A percentile compares a stretch with the other conserved stretches of the same genome.
Conservation (phyloP, 2,113 vertebrate species). For the Anguilla japonica region DNA sequence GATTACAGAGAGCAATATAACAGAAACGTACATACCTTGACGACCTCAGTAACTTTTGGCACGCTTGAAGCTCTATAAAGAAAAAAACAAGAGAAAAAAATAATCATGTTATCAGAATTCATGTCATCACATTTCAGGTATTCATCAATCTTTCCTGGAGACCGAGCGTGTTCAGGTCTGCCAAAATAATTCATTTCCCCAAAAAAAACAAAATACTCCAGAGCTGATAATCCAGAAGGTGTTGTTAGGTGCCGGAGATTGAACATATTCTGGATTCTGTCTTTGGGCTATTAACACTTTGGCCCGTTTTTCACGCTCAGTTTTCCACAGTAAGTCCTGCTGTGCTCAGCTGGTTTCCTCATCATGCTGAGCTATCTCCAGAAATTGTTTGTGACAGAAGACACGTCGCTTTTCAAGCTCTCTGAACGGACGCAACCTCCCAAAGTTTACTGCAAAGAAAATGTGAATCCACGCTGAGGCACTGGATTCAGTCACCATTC, state of each 20-base stretch:
- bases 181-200: neutral
- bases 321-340: neutral
- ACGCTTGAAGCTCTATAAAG: constrained; percentile 71
- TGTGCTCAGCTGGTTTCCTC: neutral
- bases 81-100: neutral
- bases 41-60: constrained; percentile 74
- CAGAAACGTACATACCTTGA: constrained; percentile 75
- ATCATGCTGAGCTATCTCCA: neutral
- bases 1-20: neutral
- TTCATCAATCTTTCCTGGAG: neutral
- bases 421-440: neutral
- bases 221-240: neutral
- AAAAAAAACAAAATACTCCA: neutral
- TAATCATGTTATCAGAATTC: neutral
- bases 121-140: constrained; percentile 1
- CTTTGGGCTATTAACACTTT: neutral
- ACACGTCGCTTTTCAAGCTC: neutral
- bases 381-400: neutral
- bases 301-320: neutral
- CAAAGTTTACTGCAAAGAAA: too few species aligned
- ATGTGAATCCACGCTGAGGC: neutral
- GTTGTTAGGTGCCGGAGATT: neutral
- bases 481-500: neutral
- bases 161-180: neutral
- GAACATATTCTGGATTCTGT: neutral